Percentiles rank a stretch among this genome's conserved stretches.
Conservation (phyloP, 2,113 vertebrate genomes). For the Oryzias woworae region DNA sequence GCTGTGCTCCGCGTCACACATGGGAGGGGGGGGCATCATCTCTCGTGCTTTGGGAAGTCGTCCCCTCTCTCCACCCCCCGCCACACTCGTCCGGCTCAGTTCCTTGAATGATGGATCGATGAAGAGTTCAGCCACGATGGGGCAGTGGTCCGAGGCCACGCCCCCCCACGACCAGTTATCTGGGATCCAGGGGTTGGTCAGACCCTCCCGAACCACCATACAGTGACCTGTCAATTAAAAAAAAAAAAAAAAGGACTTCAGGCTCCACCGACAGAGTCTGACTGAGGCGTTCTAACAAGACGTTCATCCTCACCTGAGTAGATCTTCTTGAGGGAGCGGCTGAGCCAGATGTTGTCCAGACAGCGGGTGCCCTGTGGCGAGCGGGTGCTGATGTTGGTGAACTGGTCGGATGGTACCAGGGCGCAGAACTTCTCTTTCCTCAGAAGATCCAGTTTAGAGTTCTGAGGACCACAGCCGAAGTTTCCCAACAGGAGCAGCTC, state of each 20-base stretch:
- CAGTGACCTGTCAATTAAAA: slow-evolving; percentile 82
- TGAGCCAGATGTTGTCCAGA: slow-evolving; percentile 94
- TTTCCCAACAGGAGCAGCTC: slow-evolving; percentile 88
- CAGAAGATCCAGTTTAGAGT: slow-evolving; percentile 82
- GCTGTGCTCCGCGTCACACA: too few species aligned
- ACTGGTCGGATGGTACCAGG: slow-evolving; percentile 81
- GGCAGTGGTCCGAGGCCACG: slow-evolving; percentile 91
- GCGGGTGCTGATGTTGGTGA: slow-evolving; percentile 95
- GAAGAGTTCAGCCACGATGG: slow-evolving; percentile 87
- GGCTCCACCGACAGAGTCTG: not conserved
- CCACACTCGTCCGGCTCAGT: slow-evolving; percentile 73
- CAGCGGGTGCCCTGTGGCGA: slow-evolving; percentile 87
- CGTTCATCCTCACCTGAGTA: slow-evolving; percentile 82
- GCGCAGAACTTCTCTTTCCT: slow-evolving; percentile 87
- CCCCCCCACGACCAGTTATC: slow-evolving; percentile 98
- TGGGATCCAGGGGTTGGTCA: slow-evolving; percentile 96
- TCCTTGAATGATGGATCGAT: slow-evolving; percentile 80
- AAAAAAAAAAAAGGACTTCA: not conserved
- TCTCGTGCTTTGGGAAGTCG: slow-evolving; percentile 83
- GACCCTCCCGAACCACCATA: slow-evolving; percentile 87
- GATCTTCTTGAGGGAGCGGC: slow-evolving; percentile 85
- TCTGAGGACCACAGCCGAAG: slow-evolving; percentile 86
- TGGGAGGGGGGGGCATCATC: slow-evolving; percentile 72
- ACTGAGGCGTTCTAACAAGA: too few species aligned
- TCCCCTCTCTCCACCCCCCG: slow-evolving; percentile 78